phyloP scores from a whole-genome alignment of 2,113 vertebrate species.

The Hemicordylus capensis region DNA sequence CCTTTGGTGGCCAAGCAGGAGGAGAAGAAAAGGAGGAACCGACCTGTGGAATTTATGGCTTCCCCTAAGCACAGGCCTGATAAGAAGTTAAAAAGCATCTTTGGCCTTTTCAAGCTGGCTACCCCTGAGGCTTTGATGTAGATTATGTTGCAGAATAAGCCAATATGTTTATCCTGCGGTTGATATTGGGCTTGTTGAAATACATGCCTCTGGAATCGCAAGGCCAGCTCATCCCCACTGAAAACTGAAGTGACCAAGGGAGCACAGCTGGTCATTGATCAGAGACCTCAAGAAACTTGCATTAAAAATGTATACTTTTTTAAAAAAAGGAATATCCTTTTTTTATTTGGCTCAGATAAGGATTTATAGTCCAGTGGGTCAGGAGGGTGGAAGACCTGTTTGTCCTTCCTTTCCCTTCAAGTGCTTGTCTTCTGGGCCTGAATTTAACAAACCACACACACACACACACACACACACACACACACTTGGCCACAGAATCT shows the following conservation, averaged over 20 bases:
- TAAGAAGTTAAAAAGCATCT: constrained; percentile 77
- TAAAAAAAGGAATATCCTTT: not conserved
- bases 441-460: not conserved
- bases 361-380: not conserved
- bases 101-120: constrained; percentile 79
- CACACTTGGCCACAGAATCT: not conserved
- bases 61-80: constrained; percentile 77
- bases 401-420: not conserved
- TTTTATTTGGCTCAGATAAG: not conserved
- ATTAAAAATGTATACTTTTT: not conserved
- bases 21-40: constrained; percentile 60
- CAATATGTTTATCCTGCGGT: constrained; percentile 70
- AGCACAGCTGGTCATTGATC: not conserved
- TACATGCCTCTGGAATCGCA: constrained; percentile 54
- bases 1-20: constrained; percentile 44
- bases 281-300: not conserved
- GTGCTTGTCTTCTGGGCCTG: not conserved
- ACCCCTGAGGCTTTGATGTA: constrained; percentile 79
- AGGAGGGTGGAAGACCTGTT: not conserved
- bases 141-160: constrained; percentile 69
- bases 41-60: constrained; percentile 82
- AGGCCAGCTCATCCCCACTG: not conserved
- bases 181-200: constrained; percentile 64
- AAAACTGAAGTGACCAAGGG: not conserved
- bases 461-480: not conserved